Conservation (phyloP, 2,888 invertebrate genomes). For the Oscheius sp. region DNA sequence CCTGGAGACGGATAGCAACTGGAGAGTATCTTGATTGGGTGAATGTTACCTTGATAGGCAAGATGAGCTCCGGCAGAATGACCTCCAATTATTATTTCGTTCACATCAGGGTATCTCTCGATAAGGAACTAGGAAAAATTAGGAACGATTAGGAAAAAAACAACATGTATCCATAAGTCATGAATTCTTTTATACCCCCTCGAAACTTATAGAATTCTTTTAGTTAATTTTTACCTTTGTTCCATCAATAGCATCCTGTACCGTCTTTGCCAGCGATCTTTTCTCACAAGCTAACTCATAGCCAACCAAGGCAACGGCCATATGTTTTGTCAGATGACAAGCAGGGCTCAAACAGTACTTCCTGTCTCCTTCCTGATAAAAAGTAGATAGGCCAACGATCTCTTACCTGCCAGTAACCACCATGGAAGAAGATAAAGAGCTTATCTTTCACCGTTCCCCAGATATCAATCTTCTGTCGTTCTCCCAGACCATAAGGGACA, state of each 20-base stretch:
- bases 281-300: slow-evolving; percentile 35
- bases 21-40: slow-evolving; percentile 29
- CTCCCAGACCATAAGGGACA: slow-evolving; percentile 32
- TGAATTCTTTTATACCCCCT: background rate
- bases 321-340: background rate
- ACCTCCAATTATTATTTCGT: slow-evolving; percentile 41
- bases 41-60: slow-evolving; percentile 35
- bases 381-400: too few species aligned
- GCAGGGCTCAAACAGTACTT: slow-evolving; percentile 15
- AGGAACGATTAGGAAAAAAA: background rate
- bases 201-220: background rate
- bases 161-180: too few species aligned
- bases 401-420: slow-evolving; percentile 50
- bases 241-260: slow-evolving; percentile 33
- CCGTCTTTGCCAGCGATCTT: slow-evolving; percentile 32
- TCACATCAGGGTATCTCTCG: slow-evolving; percentile 10
- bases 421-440: slow-evolving; percentile 44
- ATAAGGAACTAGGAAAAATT: slow-evolving; percentile 28
- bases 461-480: slow-evolving; percentile 39
- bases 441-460: slow-evolving; percentile 36
- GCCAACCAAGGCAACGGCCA: slow-evolving; percentile 33
- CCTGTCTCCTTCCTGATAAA: slow-evolving; percentile 31
- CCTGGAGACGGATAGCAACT: slow-evolving; percentile 3
- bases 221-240: slow-evolving; percentile 19
- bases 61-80: slow-evolving; percentile 48